Evolutionary conservation across 2,797 vertebrate species (phyloP).

Genomic region (Nyctibius grandis): DNA sequence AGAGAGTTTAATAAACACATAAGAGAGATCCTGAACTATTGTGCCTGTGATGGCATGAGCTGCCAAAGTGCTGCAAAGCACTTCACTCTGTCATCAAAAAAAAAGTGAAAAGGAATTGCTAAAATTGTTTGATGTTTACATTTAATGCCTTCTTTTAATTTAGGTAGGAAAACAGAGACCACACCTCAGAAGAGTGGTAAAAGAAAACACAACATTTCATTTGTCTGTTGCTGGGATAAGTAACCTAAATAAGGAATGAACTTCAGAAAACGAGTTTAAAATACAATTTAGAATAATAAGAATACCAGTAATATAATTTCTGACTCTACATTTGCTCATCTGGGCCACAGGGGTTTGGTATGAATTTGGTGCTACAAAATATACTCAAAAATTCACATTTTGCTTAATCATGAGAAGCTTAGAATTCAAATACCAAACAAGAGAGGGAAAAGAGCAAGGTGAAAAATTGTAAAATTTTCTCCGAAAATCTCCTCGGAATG

Average conservation of each 20-base stretch:
- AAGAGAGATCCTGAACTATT: not conserved
- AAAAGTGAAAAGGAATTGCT: not conserved
- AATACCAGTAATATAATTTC: not conserved
- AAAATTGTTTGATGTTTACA: not conserved
- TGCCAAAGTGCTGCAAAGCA: not conserved
- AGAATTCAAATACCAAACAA: not conserved
- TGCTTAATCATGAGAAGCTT: not conserved
- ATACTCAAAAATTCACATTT: not conserved
- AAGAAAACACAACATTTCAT: not conserved
- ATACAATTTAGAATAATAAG: not conserved
- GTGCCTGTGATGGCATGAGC: not conserved
- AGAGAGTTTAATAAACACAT: not conserved
- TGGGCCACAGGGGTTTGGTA: not conserved
- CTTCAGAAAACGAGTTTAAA: not conserved
- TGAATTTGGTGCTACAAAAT: not conserved
- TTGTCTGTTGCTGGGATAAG: not conserved
- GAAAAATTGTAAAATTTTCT: constrained; percentile 46
- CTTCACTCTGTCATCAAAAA: not conserved
- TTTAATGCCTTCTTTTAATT: not conserved
- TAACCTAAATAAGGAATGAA: not conserved
- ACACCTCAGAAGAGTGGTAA: not conserved
- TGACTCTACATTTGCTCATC: not conserved
- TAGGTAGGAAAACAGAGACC: not conserved
- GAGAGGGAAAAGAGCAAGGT: not conserved
- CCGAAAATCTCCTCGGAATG: constrained; percentile 58